Evolutionary conservation across 2,888 invertebrate species (phyloP).

Genomic region (Apantesis nais): DNA sequence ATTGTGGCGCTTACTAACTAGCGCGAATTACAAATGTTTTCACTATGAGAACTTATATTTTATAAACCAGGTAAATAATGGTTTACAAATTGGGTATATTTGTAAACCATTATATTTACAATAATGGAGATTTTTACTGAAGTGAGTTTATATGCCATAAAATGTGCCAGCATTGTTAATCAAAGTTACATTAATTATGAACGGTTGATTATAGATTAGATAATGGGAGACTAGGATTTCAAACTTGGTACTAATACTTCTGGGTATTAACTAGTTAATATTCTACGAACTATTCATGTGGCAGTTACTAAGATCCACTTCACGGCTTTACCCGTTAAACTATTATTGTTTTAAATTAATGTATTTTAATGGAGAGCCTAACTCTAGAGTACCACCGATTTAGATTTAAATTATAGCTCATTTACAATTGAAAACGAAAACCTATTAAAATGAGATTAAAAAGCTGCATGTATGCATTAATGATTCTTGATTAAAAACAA

Average conservation of each 20-base stretch:
- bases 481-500: no score
- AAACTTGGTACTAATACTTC: background rate
- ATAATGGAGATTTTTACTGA: slow-evolving; percentile 21
- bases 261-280: background rate
- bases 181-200: background rate
- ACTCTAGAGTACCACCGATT: background rate
- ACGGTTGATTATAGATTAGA: background rate
- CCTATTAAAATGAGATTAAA: background rate
- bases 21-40: slow-evolving; percentile 37
- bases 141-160: slow-evolving; percentile 17
- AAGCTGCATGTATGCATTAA: no score
- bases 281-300: background rate
- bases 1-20: slow-evolving; percentile 10
- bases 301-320: background rate
- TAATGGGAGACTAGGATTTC: background rate
- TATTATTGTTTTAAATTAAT: background rate
- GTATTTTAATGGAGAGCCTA: background rate
- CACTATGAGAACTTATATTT: slow-evolving; percentile 33
- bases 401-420: background rate
- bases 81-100: no score
- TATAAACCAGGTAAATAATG: slow-evolving; percentile 23
- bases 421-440: background rate
- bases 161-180: slow-evolving; percentile 13
- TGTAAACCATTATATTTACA: no score
- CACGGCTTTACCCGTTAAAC: background rate